A percentile compares a stretch with the other conserved stretches of the same genome.
Conservation (phyloP, 2,797 vertebrate species). For the Microtus agrestis region DNA sequence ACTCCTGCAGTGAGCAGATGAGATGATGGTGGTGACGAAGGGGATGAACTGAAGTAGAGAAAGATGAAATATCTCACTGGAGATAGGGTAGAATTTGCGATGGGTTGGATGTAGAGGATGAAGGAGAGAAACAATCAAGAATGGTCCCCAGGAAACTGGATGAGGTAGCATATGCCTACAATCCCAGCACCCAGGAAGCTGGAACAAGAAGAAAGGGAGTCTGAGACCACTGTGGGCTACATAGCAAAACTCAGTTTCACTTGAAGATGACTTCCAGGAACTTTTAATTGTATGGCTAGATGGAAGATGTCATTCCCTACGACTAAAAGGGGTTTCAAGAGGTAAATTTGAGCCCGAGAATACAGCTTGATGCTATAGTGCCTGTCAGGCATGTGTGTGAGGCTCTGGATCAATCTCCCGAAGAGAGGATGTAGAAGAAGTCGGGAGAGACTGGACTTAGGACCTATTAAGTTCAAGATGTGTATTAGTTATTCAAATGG, state of each 20-base stretch:
- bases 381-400: not conserved
- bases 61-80: not conserved
- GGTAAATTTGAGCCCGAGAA: not conserved
- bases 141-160: not conserved
- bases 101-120: not conserved
- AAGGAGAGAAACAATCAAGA: conserved; percentile 7
- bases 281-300: not conserved
- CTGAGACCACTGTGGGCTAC: not conserved
- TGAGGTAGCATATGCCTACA: not conserved
- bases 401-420: not conserved
- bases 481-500: not conserved
- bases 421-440: not conserved
- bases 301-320: not conserved
- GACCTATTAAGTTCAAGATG: conserved; percentile 5
- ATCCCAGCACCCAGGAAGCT: not conserved
- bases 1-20: not conserved
- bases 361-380: not conserved
- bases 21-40: not conserved
- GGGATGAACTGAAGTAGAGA: not conserved
- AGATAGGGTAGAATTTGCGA: not conserved
- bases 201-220: not conserved
- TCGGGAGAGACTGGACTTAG: not conserved
- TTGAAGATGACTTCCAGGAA: not conserved
- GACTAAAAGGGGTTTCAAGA: not conserved
- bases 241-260: not conserved